A percentile compares a stretch with the other conserved stretches of the same genome.
phyloP scores from a whole-genome alignment of 2,888 invertebrate species.

The Agrochola lychnidis region DNA sequence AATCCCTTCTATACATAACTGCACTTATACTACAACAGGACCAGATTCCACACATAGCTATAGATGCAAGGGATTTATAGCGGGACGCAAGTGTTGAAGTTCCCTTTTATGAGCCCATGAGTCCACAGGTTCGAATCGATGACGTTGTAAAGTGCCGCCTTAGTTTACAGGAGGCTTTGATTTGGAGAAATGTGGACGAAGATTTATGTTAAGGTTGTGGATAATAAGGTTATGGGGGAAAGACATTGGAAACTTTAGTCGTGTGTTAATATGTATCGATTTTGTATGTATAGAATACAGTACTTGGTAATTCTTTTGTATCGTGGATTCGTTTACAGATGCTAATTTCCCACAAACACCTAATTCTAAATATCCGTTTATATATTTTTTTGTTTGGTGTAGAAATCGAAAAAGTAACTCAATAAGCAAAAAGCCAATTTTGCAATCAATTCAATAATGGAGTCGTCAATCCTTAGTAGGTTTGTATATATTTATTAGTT shows the following conservation, averaged over 20 bases:
- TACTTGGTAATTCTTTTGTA: neutral
- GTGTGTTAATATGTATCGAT: neutral
- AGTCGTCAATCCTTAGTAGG: neutral
- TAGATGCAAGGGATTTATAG: slow-evolving; percentile 69
- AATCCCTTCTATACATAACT: slow-evolving; percentile 8
- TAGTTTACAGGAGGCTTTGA: slow-evolving; percentile 51
- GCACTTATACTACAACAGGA: slow-evolving; percentile 36
- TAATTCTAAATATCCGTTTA: neutral
- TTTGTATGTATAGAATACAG: neutral
- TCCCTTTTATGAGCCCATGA: slow-evolving; percentile 67
- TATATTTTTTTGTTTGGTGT: neutral
- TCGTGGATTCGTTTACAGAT: neutral
- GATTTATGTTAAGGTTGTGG: slow-evolving; percentile 16
- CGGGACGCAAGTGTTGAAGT: slow-evolving; percentile 64
- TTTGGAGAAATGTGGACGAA: slow-evolving; percentile 40
- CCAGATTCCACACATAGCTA: slow-evolving; percentile 22
- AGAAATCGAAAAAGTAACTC: neutral
- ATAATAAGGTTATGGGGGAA: neutral
- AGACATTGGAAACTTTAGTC: neutral
- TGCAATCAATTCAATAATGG: neutral
- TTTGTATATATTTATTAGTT: neutral
- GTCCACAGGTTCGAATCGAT: slow-evolving; percentile 58
- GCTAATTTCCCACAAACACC: neutral
- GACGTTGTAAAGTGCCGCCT: slow-evolving; percentile 55
- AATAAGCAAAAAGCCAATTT: neutral